These are phyloP conservation scores for Tyto alba DNA, from an alignment of 2,113 vertebrate species.

Conservation along the genomic window DNA sequence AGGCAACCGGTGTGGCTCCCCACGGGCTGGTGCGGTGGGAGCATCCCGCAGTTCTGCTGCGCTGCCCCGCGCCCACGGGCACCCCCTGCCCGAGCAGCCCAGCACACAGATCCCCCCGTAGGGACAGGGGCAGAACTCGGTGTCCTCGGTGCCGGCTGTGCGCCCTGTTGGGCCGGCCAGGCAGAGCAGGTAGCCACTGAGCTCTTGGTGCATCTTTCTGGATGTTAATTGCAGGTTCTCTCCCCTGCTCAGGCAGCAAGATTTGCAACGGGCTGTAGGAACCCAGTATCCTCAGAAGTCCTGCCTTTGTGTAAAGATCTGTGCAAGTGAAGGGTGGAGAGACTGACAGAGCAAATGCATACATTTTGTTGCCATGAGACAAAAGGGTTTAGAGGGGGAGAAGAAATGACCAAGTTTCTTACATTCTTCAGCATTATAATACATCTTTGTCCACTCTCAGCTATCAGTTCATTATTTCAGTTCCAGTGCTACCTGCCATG, in stretches of 20 bases:
- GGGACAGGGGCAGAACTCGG: not conserved
- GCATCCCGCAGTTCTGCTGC: not conserved
- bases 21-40: not conserved
- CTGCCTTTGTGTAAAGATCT: not conserved
- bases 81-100: fast-evolving
- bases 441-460: not conserved
- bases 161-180: not conserved
- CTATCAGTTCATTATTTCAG: conserved; percentile 17
- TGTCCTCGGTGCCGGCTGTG: not conserved
- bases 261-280: not conserved
- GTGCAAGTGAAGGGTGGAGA: not conserved
- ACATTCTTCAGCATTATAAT: not conserved
- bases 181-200: not conserved
- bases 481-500: not conserved
- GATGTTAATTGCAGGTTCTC: fast-evolving
- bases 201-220: not conserved
- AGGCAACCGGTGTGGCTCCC: not conserved
- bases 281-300: not conserved
- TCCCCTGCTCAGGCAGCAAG: not conserved
- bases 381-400: not conserved
- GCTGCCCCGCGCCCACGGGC: fast-evolving
- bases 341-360: not conserved
- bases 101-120: too few species aligned
- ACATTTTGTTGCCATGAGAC: not conserved
- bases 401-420: not conserved